Percentiles rank a stretch among this genome's conserved stretches.
Evolutionary conservation across 2,797 vertebrate species (phyloP).

Genomic region (Rhinichthys osculus): DNA sequence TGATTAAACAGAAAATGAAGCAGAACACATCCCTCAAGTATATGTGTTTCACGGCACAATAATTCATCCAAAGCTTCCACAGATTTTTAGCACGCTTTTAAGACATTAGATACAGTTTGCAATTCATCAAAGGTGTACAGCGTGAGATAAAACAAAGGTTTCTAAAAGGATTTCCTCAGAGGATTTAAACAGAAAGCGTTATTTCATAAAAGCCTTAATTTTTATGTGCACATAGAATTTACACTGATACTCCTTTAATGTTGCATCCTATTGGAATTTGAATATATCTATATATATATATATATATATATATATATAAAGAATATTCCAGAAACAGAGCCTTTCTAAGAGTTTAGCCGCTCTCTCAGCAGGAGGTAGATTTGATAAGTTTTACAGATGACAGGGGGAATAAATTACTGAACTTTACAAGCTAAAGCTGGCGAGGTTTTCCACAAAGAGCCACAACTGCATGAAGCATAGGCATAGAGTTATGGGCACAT

Average conservation of each 20-base stretch:
- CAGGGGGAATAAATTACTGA: slow-evolving; percentile 63
- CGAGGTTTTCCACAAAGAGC: slow-evolving; percentile 49
- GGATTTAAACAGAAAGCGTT: slow-evolving; percentile 1
- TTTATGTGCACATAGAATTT: background rate
- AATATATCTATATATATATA: background rate
- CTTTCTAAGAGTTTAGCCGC: slow-evolving; percentile 10
- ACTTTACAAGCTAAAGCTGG: slow-evolving; percentile 60
- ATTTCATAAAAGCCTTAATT: slow-evolving; percentile 1
- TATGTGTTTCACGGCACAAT: slow-evolving; percentile 38
- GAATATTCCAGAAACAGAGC: slow-evolving; percentile 20
- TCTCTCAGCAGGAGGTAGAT: slow-evolving; percentile 58
- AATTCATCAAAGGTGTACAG: slow-evolving; percentile 34
- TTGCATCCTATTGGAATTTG: background rate
- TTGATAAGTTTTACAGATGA: slow-evolving; percentile 63
- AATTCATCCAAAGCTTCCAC: slow-evolving; percentile 33
- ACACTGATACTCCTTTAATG: background rate
- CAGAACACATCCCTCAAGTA: slow-evolving; percentile 40
- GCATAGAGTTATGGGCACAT: slow-evolving; percentile 4
- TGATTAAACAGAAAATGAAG: slow-evolving; percentile 33
- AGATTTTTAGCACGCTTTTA: slow-evolving; percentile 36
- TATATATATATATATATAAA: background rate
- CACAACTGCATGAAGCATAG: slow-evolving; percentile 34
- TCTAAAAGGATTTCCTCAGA: background rate
- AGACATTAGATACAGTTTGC: slow-evolving; percentile 44
- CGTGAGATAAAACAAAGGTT: background rate